These are phyloP conservation scores for Rhabditophanes sp. DNA, from an alignment of 2,888 invertebrate genomes.

Conservation along the genomic window DNA sequence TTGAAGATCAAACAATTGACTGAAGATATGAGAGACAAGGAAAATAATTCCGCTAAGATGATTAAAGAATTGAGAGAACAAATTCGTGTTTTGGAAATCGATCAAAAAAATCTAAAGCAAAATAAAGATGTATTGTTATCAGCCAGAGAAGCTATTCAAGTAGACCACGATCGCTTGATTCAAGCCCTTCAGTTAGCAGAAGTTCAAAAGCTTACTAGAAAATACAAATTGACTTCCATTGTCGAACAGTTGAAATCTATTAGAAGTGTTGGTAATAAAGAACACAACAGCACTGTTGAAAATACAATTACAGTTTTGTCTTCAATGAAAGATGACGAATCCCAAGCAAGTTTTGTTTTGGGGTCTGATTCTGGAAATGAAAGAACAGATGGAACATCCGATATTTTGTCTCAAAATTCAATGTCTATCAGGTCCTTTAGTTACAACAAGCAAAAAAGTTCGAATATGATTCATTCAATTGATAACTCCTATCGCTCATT, in stretches of 20 bases:
- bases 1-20: constrained; percentile 27
- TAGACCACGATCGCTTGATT: constrained; percentile 34
- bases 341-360: too few species aligned
- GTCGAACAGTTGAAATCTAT: constrained; percentile 29
- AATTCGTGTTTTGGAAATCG: constrained; percentile 39
- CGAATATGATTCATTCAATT: too few species aligned
- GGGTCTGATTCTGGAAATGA: constrained; percentile 5
- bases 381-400: constrained; percentile 20
- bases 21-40: constrained; percentile 17
- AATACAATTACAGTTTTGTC: too few species aligned
- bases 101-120: constrained; percentile 33
- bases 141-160: constrained; percentile 23
- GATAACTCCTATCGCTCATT: too few species aligned
- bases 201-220: constrained; percentile 40
- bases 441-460: too few species aligned
- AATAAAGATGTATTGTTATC: constrained; percentile 18
- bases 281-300: neutral
- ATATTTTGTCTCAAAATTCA: constrained; percentile 29
- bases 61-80: constrained; percentile 36
- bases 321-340: too few species aligned
- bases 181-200: constrained; percentile 39
- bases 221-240: constrained; percentile 40
- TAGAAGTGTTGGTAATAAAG: constrained; percentile 1
- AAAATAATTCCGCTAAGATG: too few species aligned
- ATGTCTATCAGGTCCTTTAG: constrained; percentile 33